Evolutionary conservation across 2,888 invertebrate genomes (phyloP), one percentile per base, ranked within the genome.

Genomic region (Leucophora obtusa): DNA sequence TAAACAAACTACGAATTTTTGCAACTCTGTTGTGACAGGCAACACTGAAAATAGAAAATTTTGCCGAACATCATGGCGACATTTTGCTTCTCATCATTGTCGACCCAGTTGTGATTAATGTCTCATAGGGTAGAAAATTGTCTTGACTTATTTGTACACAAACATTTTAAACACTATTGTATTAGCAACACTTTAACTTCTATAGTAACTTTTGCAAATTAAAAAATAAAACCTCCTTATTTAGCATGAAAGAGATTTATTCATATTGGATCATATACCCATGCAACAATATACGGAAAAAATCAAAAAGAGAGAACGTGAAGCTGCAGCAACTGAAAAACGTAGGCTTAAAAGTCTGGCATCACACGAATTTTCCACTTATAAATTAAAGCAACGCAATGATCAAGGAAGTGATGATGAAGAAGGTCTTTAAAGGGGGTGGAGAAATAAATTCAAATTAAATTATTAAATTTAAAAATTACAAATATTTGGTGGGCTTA

Each of bases 201-300:
- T 24, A 24, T 24, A 24, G 24, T 24, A 3, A 2, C 2, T n/a
- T 24, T 24, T 24, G 24, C 24, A 24, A 24, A 28, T 7, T 28
- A 28, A 28, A 28, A 28, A 28, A 28, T 28, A 28, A 28, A 28
- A 6, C 28, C 28, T 7, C 7, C 7, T 38, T 28, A 9, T 8
- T 63, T 38, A 84, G 84, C 79, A 79, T 43, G 80, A 83, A 65
- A 84, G 71, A 76, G 81, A 84, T 66, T 53, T 59, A 14, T 84
- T 82, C 59, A 18, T 84, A 15, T 50, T 84, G 83, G 84, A 83
- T 58, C 80, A 79, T n/a, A 83, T 84, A 63, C 85, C 84, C 15
- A 71, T 84, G 82, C 79, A 83, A 59, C 56, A 68, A 24, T 85
- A 84, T 70, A 78, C 68, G 8, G 62, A 82, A 50, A 71, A 56